Percentiles rank a stretch among this genome's conserved stretches.
Evolutionary conservation across 1,140 invertebrate species (phyloP).

Genomic region (Drosophila arizonae): DNA sequence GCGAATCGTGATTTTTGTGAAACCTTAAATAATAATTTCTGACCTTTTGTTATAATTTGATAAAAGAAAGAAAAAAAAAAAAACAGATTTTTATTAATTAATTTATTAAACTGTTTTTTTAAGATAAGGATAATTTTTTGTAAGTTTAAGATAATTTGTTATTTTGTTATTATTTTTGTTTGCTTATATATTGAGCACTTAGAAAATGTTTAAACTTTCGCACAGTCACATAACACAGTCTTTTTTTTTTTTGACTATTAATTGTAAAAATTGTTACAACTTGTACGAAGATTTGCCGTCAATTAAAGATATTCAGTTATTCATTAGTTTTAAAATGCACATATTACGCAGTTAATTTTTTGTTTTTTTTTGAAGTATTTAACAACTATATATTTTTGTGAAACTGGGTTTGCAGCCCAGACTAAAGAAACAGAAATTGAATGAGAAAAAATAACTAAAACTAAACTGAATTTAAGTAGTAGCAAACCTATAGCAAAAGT

Average conservation of each 20-base stretch:
- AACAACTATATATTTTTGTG: not conserved
- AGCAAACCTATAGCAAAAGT: conserved; percentile 38
- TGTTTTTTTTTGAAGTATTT: not conserved
- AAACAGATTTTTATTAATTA: too few species aligned
- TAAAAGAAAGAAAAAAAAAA: too few species aligned
- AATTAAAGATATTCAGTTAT: not conserved
- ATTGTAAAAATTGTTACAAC: too few species aligned
- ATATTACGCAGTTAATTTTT: not conserved
- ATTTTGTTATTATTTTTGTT: too few species aligned
- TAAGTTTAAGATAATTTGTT: too few species aligned
- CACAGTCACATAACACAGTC: too few species aligned
- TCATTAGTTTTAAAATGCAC: not conserved
- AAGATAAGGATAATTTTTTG: too few species aligned
- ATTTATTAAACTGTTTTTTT: too few species aligned
- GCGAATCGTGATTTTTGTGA: too few species aligned
- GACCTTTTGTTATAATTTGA: too few species aligned
- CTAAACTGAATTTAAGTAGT: conserved; percentile 72
- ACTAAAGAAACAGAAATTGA: conserved; percentile 5
- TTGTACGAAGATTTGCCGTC: not conserved
- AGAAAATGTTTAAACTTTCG: not conserved
- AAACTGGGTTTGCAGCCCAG: conserved; percentile 10
- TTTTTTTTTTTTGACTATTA: not conserved
- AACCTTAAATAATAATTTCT: too few species aligned
- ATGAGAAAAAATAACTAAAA: conserved; percentile 46
- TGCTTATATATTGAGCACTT: too few species aligned